A percentile compares a stretch with the other conserved stretches of the same genome.
phyloP scores from a whole-genome alignment of 2,113 vertebrate genomes.

The Phalacrocorax carbo region DNA sequence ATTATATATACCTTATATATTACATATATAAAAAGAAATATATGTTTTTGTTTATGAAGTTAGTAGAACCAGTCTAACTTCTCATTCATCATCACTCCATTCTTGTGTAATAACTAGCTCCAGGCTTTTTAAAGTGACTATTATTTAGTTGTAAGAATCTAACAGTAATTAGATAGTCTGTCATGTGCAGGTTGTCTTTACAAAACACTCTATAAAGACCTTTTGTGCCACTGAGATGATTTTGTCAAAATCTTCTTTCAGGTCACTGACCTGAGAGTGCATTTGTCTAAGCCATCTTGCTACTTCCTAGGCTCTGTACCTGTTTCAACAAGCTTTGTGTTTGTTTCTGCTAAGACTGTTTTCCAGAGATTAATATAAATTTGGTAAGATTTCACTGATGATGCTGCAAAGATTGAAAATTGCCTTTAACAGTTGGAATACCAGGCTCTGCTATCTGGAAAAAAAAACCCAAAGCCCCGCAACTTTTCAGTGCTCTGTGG shows the following conservation, averaged over 20 bases:
- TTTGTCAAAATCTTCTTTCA: conserved; percentile 28
- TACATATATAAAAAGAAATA: not conserved
- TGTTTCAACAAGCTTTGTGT: conserved; percentile 20
- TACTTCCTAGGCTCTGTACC: not conserved
- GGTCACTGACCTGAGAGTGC: conserved; percentile 40
- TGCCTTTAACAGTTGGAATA: not conserved
- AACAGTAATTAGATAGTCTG: conserved; percentile 4
- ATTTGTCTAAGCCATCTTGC: conserved; percentile 27
- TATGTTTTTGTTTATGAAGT: not conserved
- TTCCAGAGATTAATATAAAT: conserved; percentile 8
- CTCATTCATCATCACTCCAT: not conserved
- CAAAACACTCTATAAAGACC: not conserved
- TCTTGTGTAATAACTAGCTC: conserved; percentile 32
- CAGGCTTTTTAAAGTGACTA: conserved; percentile 17
- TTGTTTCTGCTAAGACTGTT: not conserved
- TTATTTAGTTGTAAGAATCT: conserved; percentile 28
- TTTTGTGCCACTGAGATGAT: not conserved
- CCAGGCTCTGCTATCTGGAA: not conserved
- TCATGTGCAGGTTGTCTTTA: not conserved
- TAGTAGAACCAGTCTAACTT: not conserved
- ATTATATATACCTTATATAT: not conserved
- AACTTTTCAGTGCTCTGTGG: not conserved
- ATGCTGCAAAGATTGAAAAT: not conserved
- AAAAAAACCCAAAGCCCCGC: not conserved
- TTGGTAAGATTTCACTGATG: not conserved